Conservation (phyloP, 2,113 vertebrate genomes). For the Tretioscincus oriximinensis region DNA sequence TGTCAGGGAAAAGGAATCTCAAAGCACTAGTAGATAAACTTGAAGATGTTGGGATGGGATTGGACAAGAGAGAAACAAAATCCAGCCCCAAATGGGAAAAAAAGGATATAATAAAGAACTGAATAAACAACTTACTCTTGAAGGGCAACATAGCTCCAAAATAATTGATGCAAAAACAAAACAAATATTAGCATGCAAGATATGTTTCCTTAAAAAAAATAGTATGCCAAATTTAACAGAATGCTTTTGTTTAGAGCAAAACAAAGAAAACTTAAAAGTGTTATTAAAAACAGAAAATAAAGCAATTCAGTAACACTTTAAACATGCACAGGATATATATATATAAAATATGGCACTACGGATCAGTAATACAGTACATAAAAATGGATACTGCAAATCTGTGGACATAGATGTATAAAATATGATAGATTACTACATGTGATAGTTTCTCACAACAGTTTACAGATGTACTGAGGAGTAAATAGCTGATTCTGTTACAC, state of each 20-base stretch:
- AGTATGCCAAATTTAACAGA: constrained; percentile 1
- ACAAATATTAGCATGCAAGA: constrained; percentile 43
- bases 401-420: not conserved
- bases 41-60: not conserved
- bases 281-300: constrained; percentile 13
- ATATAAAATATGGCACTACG: constrained; percentile 14
- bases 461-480: not conserved
- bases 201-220: constrained; percentile 7
- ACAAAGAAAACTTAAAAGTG: constrained; percentile 12
- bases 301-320: not conserved
- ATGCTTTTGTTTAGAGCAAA: not conserved
- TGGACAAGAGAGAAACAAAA: not conserved
- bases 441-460: not conserved
- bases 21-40: constrained; percentile 4
- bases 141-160: constrained; percentile 67
- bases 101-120: constrained; percentile 18
- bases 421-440: not conserved
- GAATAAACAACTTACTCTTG: constrained; percentile 65
- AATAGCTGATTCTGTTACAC: not conserved
- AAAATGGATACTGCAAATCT: not conserved
- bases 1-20: not conserved
- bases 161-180: constrained; percentile 64
- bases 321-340: not conserved
- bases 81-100: constrained; percentile 1
- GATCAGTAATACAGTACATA: not conserved